Conservation (phyloP, 1,140 invertebrate genomes). For the Cotesia glomerata region DNA sequence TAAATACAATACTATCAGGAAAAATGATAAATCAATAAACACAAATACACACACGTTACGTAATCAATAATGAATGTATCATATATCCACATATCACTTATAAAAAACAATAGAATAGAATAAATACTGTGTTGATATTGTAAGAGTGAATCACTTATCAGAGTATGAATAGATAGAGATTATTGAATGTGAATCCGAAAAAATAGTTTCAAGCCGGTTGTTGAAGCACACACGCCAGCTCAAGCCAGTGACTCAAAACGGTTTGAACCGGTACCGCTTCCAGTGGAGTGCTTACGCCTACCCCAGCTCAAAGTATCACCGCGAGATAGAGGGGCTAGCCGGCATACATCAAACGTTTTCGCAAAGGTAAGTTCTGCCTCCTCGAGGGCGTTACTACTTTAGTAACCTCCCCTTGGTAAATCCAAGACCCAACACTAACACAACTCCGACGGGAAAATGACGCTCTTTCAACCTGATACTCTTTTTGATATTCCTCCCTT, state of each 20-base stretch:
- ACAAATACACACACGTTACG: constrained; percentile 3
- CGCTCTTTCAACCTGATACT: constrained; percentile 2
- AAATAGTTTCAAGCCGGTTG: constrained; percentile 16
- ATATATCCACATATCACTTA: constrained; percentile 2
- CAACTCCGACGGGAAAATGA: constrained; percentile 52
- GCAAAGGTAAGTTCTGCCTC: constrained; percentile 25
- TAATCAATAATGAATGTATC: neutral
- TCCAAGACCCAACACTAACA: constrained; percentile 27
- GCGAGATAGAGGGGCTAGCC: constrained; percentile 19
- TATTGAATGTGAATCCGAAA: constrained; percentile 4
- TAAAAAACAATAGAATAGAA: neutral
- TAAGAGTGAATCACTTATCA: neutral
- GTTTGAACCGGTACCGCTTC: constrained; percentile 50
- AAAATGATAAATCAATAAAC: neutral
- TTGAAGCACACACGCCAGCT: constrained; percentile 43
- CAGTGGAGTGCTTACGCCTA: constrained; percentile 41
- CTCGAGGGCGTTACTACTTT: constrained; percentile 16
- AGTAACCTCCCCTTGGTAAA: constrained; percentile 23
- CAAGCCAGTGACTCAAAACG: constrained; percentile 59
- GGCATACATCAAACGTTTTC: constrained; percentile 39
- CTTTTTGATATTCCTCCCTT: too few species aligned
- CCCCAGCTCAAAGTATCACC: constrained; percentile 24
- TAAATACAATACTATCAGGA: neutral
- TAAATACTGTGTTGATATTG: neutral
- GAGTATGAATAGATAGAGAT: neutral